Base-by-base conservation (phyloP, 2,888 invertebrate species). In the Diarsia dahlii region DNA sequence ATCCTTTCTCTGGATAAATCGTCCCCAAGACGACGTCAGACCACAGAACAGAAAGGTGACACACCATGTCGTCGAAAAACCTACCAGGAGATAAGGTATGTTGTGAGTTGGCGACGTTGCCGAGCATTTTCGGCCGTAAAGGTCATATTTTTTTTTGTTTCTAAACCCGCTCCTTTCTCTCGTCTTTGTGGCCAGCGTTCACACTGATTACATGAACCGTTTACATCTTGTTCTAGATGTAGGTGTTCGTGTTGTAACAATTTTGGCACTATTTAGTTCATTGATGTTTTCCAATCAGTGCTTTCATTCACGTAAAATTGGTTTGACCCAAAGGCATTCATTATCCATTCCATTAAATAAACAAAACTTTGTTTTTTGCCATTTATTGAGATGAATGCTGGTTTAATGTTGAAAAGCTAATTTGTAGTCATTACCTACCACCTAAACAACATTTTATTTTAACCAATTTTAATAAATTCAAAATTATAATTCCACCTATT, bases 51-150 rank as follows among this genome's bases (percentile, higher is more conserved):
- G 93, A 91, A 93, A 94, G 95, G 93, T 94, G 94, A 94, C 94
- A 90, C 95, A 96, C 96, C 95, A 98, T 98, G 98, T 98, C 98
- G 97, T 97, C 97, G 94, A 98, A 98, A 97, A 98, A 98, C 97
- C 97, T 98, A 97, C 98, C 98, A 95, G 98, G 98, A 95, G 98
- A 98, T 97, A 98, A 98, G 98, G 98, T 98, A 96, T 96, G 97
- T 95, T 95, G 77, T 87, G 87, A 84, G 85, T 82, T 84, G 83
- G 65, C 86, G 81, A 81, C 79, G 81, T 88, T 88, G 85, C 85
- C 81, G 88, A 89, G 81, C 84, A 82, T 89, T 89, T 87, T 89
- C 78, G 85, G 80, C 84, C 81, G 84, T 90, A 93, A 92, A 95
- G 94, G 94, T 94, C 94, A 94, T 89, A 50, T 91, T 92, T 93